These are phyloP conservation scores for Rutilus rutilus DNA, from an alignment of 2,113 vertebrate species.

Conservation along the genomic window DNA sequence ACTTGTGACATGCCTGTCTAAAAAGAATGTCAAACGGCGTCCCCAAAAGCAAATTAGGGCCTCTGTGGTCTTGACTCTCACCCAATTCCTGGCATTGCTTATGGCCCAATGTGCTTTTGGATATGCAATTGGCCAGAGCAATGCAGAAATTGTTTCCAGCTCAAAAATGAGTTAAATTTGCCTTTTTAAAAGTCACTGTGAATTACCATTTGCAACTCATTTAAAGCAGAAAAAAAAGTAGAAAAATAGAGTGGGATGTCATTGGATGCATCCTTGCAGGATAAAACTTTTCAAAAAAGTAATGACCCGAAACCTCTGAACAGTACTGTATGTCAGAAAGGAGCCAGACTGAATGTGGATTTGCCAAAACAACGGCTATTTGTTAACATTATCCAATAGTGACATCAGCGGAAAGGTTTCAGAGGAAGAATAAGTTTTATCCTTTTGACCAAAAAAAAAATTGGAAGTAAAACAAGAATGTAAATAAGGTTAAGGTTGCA, in stretches of 20 bases:
- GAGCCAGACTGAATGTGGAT: neutral
- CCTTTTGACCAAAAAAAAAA: neutral
- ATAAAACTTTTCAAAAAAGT: neutral
- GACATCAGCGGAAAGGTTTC: neutral
- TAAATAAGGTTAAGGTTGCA: neutral
- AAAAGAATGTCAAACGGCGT: constrained; percentile 53
- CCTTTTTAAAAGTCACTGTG: neutral
- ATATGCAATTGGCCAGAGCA: neutral
- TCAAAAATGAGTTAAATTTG: constrained; percentile 62
- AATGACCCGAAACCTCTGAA: neutral
- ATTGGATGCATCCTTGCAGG: neutral
- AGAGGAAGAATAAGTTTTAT: neutral
- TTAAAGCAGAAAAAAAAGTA: neutral
- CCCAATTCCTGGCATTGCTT: constrained; percentile 24
- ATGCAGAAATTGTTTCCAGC: constrained; percentile 57
- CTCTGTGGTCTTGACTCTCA: constrained; percentile 21
- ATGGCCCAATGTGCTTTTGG: constrained; percentile 53
- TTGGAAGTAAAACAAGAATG: neutral
- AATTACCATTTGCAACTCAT: neutral
- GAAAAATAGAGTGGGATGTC: no score
- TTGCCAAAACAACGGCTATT: neutral
- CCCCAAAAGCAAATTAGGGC: constrained; percentile 25
- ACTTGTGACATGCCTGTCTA: constrained; percentile 71
- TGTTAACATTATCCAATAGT: neutral
- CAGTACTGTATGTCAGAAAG: neutral